Conservation (phyloP, 2,113 vertebrate genomes). For the Egretta garzetta region DNA sequence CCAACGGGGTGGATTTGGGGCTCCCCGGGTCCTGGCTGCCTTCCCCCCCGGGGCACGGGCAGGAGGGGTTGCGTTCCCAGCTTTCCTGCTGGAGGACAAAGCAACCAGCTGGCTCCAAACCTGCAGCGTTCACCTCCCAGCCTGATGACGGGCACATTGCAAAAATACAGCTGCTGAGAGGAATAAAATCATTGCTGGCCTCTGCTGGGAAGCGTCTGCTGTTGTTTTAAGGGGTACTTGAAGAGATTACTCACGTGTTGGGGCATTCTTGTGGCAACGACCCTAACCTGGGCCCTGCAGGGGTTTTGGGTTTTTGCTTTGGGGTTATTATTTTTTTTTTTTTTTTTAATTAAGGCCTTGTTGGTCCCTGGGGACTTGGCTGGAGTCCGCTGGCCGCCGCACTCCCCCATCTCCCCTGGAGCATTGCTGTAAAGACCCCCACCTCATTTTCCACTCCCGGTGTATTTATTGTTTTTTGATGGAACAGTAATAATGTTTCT, state of each 20-base stretch:
- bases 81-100: not conserved
- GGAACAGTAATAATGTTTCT: not conserved
- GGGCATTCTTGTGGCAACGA: too few relatives aligned
- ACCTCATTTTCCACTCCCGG: not conserved
- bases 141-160: rapidly evolving
- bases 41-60: rapidly evolving
- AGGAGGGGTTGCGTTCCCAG: not conserved
- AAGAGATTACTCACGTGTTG: not conserved
- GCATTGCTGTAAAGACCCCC: not conserved
- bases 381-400: rapidly evolving
- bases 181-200: not conserved
- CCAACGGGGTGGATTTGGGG: not conserved
- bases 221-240: not conserved
- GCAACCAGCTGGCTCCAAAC: not conserved
- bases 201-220: not conserved
- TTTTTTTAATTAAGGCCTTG: not conserved
- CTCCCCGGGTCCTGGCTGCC: not conserved
- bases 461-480: not conserved
- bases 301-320: not conserved
- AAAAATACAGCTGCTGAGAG: not conserved
- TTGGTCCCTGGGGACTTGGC: not conserved
- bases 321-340: not conserved
- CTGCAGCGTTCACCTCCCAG: not conserved
- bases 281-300: not conserved
- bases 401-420: rapidly evolving